Base-by-base conservation (phyloP, 1,140 invertebrate genomes). In the Anadara kagoshimensis region DNA sequence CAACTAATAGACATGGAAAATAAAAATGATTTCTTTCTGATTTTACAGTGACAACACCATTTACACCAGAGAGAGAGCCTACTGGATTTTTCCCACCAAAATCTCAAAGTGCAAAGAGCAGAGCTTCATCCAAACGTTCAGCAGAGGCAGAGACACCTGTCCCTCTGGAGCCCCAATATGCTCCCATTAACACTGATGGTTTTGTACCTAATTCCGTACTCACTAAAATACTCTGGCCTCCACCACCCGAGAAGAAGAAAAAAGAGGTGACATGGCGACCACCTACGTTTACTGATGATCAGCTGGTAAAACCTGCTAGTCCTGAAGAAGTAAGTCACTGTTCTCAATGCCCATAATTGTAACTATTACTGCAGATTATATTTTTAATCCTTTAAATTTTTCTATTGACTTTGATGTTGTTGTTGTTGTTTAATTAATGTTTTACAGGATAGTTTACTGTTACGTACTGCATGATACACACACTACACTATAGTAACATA, bases 121-220 rank as follows among this genome's bases (percentile, higher is more conserved):
- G 53, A 43, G 62, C 51, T n/a, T 69, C 67, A 16, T 36, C 29
- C 7, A 49, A 45, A 47, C 45, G 61, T 20, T 36, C 41, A 5
- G 51, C 56, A n/a, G 61, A 51, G n/a, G 67, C 45, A 8, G 41
- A 71, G 0, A 71, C 70, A 49, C 66, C 72, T 10, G 58, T 65
- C 1, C 81, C 82, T 12, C 73, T 83, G 3, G 75, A 81, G 41
- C 65, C 79, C 44, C 66, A 71, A n/a, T 79, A 76, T 53, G 79
- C 62, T 14, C 66, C 62, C 54, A 24, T 72, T 36, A 71, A 20
- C 16, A 73, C 78, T 51, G 73, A 75, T 59, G 87, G 86, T 26
- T 83, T 84, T 61, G 76, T 88, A 18, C 87, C 87, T 20, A 88
- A 88, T 75, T 88, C 87, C 1, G 81, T 88, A 3, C 73, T 88